Evolutionary conservation across 2,888 invertebrate genomes (phyloP).

Genomic region (Proisotoma minuta): DNA sequence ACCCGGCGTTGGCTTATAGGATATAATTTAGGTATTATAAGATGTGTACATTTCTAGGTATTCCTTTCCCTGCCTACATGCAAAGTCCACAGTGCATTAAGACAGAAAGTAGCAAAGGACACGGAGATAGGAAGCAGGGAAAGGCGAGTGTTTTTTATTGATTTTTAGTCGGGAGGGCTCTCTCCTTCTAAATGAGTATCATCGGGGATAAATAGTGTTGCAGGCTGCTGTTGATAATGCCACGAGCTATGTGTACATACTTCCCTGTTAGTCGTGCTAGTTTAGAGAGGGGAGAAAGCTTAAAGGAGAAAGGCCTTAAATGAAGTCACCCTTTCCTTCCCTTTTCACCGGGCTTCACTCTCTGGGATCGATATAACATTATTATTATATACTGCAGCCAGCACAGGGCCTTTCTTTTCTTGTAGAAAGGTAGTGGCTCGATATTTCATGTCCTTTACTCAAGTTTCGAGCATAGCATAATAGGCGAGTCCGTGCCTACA

Average conservation of each 20-base stretch:
- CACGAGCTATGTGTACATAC: too few relatives aligned
- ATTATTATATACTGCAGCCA: too few relatives aligned
- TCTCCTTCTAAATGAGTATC: not conserved
- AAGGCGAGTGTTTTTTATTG: slow-evolving; percentile 40
- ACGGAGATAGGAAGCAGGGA: not conserved
- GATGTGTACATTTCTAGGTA: too few relatives aligned
- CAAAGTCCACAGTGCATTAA: too few relatives aligned
- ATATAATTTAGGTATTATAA: too few relatives aligned
- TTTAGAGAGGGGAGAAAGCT: slow-evolving; percentile 23
- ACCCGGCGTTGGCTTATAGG: too few relatives aligned
- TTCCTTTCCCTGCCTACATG: too few relatives aligned
- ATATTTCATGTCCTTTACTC: slow-evolving; percentile 4
- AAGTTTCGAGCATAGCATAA: not conserved
- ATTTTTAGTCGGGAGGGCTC: slow-evolving; percentile 28
- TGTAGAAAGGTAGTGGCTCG: not conserved
- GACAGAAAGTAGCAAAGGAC: not conserved
- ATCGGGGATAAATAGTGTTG: not conserved
- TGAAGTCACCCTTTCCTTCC: slow-evolving; percentile 46
- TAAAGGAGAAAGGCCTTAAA: slow-evolving; percentile 47
- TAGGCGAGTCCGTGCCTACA: not conserved
- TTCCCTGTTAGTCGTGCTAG: too few relatives aligned
- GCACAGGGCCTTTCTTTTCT: slow-evolving; percentile 3
- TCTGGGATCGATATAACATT: not conserved
- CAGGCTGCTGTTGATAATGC: not conserved
- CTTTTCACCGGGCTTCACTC: slow-evolving; percentile 13